Evolutionary conservation across 1,140 invertebrate genomes (phyloP).

Genomic region (Sitophilus oryzae): DNA sequence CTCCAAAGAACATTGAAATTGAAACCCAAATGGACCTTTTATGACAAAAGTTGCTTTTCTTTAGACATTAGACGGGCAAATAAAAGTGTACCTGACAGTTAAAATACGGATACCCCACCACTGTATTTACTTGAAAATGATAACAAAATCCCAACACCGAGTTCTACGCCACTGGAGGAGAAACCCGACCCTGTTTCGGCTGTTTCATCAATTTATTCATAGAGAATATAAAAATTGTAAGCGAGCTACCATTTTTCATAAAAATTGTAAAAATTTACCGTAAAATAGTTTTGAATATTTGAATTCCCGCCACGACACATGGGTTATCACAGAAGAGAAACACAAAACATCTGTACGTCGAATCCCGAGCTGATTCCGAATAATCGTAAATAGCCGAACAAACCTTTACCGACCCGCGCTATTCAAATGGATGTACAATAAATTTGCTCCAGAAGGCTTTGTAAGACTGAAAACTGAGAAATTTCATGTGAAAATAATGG

Average conservation of each 20-base stretch:
- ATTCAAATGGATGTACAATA: constrained; percentile 37
- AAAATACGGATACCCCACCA: constrained; percentile 21
- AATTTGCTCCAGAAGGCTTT: constrained; percentile 1
- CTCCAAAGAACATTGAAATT: too few relatives aligned
- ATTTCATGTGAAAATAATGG: not conserved
- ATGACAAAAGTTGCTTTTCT: too few relatives aligned
- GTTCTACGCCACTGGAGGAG: constrained; percentile 28
- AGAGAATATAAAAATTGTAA: constrained; percentile 8
- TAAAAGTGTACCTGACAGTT: not conserved
- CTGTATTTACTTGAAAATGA: constrained; percentile 30
- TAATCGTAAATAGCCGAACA: constrained; percentile 45
- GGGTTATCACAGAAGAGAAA: constrained; percentile 33
- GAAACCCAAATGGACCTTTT: too few relatives aligned
- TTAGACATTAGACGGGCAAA: not conserved
- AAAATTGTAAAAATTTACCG: constrained; percentile 24
- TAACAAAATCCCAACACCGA: constrained; percentile 33
- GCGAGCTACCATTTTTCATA: constrained; percentile 15
- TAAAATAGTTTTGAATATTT: constrained; percentile 24
- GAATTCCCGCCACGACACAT: constrained; percentile 41
- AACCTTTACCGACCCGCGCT: constrained; percentile 36
- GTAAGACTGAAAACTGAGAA: not conserved
- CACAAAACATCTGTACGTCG: constrained; percentile 42
- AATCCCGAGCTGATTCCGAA: constrained; percentile 38
- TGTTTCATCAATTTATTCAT: constrained; percentile 10
- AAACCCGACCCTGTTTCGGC: constrained; percentile 26